Evolutionary conservation across 2,797 vertebrate genomes (phyloP).

Genomic region (Hapalemur alaotrensis): DNA sequence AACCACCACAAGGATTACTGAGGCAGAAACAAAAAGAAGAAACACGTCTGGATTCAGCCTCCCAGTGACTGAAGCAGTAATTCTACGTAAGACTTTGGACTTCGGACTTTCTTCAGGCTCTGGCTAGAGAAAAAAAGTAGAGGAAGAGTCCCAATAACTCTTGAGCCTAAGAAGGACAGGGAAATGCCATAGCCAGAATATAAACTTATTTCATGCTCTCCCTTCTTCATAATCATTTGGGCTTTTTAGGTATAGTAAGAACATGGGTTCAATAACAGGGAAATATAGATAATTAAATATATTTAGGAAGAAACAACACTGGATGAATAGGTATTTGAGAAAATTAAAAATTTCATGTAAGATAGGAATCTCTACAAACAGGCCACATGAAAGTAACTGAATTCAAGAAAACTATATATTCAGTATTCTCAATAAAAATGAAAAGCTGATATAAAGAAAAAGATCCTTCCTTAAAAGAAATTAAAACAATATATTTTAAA

Average conservation of each 20-base stretch:
- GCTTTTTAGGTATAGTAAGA: background rate
- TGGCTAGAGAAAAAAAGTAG: background rate
- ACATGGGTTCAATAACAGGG: background rate
- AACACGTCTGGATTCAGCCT: background rate
- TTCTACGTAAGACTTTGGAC: background rate
- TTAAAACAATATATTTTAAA: background rate
- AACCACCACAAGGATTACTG: background rate
- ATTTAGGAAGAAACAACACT: background rate
- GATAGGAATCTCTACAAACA: background rate
- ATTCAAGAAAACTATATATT: background rate
- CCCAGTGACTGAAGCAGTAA: background rate
- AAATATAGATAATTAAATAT: background rate
- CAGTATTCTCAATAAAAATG: background rate
- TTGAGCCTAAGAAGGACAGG: background rate
- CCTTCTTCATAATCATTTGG: background rate
- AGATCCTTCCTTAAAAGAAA: background rate
- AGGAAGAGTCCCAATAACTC: background rate
- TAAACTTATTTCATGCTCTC: background rate
- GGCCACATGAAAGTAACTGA: background rate
- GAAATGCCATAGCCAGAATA: background rate
- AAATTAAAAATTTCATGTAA: background rate
- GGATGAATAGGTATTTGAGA: background rate
- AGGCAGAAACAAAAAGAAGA: background rate
- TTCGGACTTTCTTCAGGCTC: background rate
- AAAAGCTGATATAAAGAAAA: background rate